Evolutionary conservation across 2,113 vertebrate species (phyloP).

Genomic region (Pandion haliaetus): DNA sequence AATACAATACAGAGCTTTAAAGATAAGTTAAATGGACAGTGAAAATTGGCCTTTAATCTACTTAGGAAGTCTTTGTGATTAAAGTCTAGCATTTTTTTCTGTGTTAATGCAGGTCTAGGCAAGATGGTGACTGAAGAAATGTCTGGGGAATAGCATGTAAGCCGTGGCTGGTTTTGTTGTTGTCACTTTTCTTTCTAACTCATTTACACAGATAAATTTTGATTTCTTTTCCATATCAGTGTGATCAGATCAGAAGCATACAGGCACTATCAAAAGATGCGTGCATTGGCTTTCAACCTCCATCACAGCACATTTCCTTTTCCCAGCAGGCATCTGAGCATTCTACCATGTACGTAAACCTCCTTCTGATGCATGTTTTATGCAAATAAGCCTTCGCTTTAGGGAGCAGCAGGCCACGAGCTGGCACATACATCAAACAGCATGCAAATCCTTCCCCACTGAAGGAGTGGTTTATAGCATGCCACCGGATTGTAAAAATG

Average conservation of each 20-base stretch:
- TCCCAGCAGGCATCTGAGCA: not conserved
- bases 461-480: not conserved
- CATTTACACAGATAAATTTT: not conserved
- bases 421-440: not conserved
- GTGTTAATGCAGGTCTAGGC: not conserved
- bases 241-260: not conserved
- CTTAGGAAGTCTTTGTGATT: slow-evolving; percentile 23
- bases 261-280: not conserved
- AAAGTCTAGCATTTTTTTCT: not conserved
- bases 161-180: accelerated
- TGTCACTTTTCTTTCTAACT: not conserved
- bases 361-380: slow-evolving; percentile 5
- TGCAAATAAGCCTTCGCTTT: slow-evolving; percentile 35
- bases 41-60: slow-evolving; percentile 19
- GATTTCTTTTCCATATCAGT: not conserved
- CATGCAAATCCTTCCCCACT: not conserved
- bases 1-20: not conserved
- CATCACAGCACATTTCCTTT: not conserved
- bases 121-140: not conserved
- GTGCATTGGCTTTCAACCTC: not conserved
- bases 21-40: slow-evolving; percentile 16
- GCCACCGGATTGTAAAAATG: not conserved
- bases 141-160: not conserved
- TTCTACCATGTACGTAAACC: not conserved
- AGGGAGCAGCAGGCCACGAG: slow-evolving; percentile 13